Evolutionary conservation across 2,888 invertebrate genomes (phyloP), one percentile per base, ranked within the genome.

Genomic region (Mamestra brassicae): DNA sequence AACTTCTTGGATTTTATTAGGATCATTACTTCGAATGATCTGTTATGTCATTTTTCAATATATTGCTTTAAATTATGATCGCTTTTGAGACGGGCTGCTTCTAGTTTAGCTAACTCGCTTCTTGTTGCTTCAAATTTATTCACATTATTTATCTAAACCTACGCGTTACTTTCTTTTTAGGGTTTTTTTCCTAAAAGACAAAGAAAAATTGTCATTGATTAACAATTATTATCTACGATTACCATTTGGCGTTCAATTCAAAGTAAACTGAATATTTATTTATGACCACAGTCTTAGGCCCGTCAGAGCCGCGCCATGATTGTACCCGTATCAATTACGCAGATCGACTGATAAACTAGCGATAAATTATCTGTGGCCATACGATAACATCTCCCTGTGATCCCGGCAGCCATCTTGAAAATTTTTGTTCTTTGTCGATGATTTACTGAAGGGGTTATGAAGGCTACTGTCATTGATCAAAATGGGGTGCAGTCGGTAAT

Each of bases 281-380:
- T 89, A 90, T 85, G 87, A 83, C 85, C 81, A 82, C 75, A 83
- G 84, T 86, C 88, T 84, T 87, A 89, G 90, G 89, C 89, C 90
- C 88, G 88, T 89, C 82, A 81, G 85, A 88, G 89, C 84, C 84
- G 87, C 85, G 79, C 88, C 83, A 89, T 91, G 91, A 90, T 91
- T 91, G 89, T 85, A 91, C 93, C 93, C 92, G 92, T 93, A 94
- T 95, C 95, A 94, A 95, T 95, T 94, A 95, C 95, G 93, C 93
- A 93, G 95, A 95, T 95, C 92, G 90, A 84, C 78, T 89, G 95
- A 95, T 95, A 95, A 93, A 89, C 88, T 86, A 83, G 86, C 93
- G 91, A 94, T 95, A 95, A 95, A 94, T 95, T 93, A 93, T 94
- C 90, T 88, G 86, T 90, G 87, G 82, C 81, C 78, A 84, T 81